A percentile compares a stretch with the other conserved stretches of the same genome.
Conservation (phyloP, 2,113 vertebrate genomes). For the Sturnus vulgaris region DNA sequence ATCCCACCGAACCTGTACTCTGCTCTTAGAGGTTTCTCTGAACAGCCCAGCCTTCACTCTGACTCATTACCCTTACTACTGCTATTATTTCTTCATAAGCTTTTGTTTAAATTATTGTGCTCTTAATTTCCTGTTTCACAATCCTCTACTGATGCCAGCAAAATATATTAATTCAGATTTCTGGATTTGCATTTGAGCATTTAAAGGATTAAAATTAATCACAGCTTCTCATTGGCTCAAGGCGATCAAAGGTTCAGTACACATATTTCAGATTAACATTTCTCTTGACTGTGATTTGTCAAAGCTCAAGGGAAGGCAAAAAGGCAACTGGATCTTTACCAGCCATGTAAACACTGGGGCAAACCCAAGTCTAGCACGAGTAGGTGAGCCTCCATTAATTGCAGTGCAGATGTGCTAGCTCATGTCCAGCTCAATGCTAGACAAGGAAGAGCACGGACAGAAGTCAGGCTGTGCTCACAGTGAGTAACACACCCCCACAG, state of each 20-base stretch:
- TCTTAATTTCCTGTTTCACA: constrained; percentile 63
- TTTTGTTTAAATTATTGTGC: constrained; percentile 54
- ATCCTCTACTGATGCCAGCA: constrained; percentile 29
- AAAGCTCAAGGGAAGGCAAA: not conserved
- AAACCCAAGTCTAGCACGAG: not conserved
- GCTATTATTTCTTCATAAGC: constrained; percentile 49
- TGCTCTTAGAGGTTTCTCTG: not conserved
- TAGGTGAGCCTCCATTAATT: not conserved
- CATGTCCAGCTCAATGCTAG: not conserved
- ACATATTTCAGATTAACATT: not conserved
- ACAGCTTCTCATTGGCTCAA: not conserved
- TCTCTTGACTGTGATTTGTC: not conserved
- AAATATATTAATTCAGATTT: constrained; percentile 28
- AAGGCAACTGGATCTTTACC: not conserved
- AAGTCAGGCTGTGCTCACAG: not conserved
- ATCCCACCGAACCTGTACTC: not conserved
- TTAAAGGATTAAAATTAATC: constrained; percentile 35
- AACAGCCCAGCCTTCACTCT: not conserved
- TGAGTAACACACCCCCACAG: not conserved
- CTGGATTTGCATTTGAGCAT: constrained; percentile 34
- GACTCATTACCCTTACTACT: constrained; percentile 16
- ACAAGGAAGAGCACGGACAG: not conserved
- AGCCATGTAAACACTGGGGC: not conserved
- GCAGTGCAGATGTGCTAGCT: not conserved
- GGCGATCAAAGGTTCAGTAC: not conserved